Evolutionary conservation across 2,888 invertebrate genomes (phyloP).

Genomic region (Embidobia sp.): DNA sequence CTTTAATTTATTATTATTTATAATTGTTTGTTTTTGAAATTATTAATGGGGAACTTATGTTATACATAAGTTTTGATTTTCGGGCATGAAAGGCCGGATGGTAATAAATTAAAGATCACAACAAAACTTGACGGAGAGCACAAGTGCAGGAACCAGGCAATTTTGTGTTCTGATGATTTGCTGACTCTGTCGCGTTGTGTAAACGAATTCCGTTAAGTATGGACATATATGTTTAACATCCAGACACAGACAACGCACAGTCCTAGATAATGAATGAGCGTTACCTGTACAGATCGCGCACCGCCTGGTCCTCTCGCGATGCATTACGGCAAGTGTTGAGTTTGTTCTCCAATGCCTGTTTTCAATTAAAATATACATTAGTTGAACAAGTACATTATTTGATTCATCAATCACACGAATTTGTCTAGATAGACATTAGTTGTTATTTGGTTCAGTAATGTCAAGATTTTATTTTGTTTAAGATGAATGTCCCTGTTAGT

Average conservation of each 20-base stretch:
- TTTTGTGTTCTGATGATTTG: constrained; percentile 6
- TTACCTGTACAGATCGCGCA: constrained; percentile 81
- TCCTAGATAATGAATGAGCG: constrained; percentile 69
- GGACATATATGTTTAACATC: constrained; percentile 21
- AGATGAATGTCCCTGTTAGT: too few species aligned
- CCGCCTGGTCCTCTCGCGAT: constrained; percentile 79
- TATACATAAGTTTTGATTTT: too few species aligned
- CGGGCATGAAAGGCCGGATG: constrained; percentile 19
- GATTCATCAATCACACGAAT: too few species aligned
- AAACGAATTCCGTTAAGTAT: constrained; percentile 19
- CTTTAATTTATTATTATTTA: too few species aligned
- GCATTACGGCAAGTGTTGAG: constrained; percentile 79
- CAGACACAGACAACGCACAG: constrained; percentile 63
- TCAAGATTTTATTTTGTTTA: too few species aligned
- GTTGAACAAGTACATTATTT: too few species aligned
- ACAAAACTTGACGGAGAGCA: constrained; percentile 22
- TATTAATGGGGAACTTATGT: too few species aligned
- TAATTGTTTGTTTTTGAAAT: too few species aligned
- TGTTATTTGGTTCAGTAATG: too few species aligned
- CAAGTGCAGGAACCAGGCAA: constrained; percentile 34
- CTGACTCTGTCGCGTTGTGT: constrained; percentile 24
- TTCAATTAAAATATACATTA: constrained; percentile 34
- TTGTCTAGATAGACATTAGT: too few species aligned
- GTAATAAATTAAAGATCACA: constrained; percentile 16
- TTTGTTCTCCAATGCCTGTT: constrained; percentile 80